A percentile compares a stretch with the other conserved stretches of the same genome.
These are phyloP conservation scores for Melinaea marsaeus DNA, from an alignment of 2,888 invertebrate species.

Conservation along the genomic window DNA sequence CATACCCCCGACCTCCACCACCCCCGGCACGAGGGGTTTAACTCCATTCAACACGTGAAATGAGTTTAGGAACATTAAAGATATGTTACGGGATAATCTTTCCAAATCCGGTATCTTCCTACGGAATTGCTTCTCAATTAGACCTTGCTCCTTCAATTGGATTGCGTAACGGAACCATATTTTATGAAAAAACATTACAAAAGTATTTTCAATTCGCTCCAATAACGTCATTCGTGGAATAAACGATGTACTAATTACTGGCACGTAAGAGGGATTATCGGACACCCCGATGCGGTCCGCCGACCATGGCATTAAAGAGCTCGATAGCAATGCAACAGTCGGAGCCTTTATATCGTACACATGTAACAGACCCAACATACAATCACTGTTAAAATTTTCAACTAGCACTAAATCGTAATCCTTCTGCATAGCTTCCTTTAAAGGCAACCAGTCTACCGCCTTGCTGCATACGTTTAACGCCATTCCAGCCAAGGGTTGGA, in stretches of 20 bases:
- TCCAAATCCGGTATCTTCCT: constrained; percentile 59
- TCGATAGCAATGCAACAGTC: constrained; percentile 75
- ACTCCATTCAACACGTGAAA: constrained; percentile 76
- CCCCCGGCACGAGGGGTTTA: constrained; percentile 73
- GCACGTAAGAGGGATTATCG: constrained; percentile 74
- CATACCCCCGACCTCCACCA: constrained; percentile 81
- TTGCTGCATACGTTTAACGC: constrained; percentile 59
- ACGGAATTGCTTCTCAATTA: constrained; percentile 51
- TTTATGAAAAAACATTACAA: constrained; percentile 51
- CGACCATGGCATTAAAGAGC: constrained; percentile 78
- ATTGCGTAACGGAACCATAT: constrained; percentile 50
- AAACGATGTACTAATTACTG: constrained; percentile 72
- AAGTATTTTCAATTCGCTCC: constrained; percentile 67
- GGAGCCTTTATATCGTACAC: constrained; percentile 74
- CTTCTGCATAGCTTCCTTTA: constrained; percentile 54
- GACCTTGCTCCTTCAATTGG: constrained; percentile 38
- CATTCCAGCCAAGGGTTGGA: constrained; percentile 52
- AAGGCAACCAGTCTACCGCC: constrained; percentile 56
- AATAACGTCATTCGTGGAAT: constrained; percentile 68
- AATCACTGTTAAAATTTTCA: constrained; percentile 81
- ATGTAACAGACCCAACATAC: constrained; percentile 79
- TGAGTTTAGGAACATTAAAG: constrained; percentile 72
- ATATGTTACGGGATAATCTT: constrained; percentile 61
- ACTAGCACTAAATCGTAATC: constrained; percentile 80
- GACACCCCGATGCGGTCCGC: constrained; percentile 63